A percentile compares a stretch with the other conserved stretches of the same genome.
These are phyloP conservation scores for Montipora sp. DNA, from an alignment of 64 coral and sea anemone genomes.

Conservation along the genomic window DNA sequence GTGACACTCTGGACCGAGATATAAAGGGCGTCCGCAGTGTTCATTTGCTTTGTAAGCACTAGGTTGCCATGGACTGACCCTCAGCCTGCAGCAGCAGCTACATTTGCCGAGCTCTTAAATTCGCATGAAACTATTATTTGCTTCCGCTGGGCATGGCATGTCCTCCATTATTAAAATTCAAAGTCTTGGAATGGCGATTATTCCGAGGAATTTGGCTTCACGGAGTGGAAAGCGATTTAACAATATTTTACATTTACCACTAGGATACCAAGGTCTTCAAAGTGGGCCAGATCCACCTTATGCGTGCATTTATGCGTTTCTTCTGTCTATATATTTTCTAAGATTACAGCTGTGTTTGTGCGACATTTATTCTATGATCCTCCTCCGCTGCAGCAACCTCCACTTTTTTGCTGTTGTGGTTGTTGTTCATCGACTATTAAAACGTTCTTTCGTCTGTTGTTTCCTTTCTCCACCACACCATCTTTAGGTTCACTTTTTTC, in stretches of 20 bases:
- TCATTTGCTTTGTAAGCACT: background rate
- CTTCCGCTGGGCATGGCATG: background rate
- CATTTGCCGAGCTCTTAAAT: too few species aligned
- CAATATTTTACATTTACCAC: background rate
- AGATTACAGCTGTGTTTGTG: conserved; percentile 2
- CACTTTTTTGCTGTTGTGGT: conserved; percentile 33
- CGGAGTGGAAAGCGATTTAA: background rate
- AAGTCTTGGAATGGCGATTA: background rate
- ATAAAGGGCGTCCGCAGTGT: background rate
- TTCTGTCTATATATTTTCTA: background rate
- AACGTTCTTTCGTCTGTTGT: conserved; percentile 66
- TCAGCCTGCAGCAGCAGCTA: background rate
- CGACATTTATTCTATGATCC: conserved; percentile 47
- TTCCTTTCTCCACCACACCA: conserved; percentile 44
- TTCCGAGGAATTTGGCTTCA: background rate
- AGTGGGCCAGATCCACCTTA: background rate
- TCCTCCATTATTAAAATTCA: background rate
- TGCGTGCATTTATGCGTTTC: background rate
- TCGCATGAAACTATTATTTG: too few species aligned
- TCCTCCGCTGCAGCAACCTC: conserved; percentile 76
- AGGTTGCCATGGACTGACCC: background rate
- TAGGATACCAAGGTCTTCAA: background rate
- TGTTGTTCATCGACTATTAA: conserved; percentile 94
- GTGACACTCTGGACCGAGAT: background rate
- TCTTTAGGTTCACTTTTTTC: conserved; percentile 76